Base-by-base conservation (phyloP, 2,113 vertebrate species). In the Microcebus jonahi region DNA sequence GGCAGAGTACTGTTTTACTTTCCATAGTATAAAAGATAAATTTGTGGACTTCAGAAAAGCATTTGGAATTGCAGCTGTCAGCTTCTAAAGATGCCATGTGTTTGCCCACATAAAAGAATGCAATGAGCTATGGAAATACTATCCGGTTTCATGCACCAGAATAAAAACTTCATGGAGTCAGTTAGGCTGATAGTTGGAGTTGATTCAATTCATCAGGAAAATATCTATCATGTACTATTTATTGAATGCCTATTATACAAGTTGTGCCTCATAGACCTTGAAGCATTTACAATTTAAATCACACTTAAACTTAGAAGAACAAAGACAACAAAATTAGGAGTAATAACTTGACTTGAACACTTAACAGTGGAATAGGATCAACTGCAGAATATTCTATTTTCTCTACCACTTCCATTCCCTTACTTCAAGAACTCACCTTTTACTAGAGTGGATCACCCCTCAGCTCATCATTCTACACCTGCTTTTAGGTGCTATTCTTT, bases 61-160 rank as follows among this genome's bases (percentile, higher is more conserved):
- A 96, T 70, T 77, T 75, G 65, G 96, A 97, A 93, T 9, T 92
- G 91, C 97, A 98, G 96, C 97, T 96, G 97, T 97, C 97, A 91
- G 95, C 95, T 96, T 70, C 75, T 71, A 88, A 67, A 94, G 70
- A 96, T 53, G 55, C 97, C 98, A 98, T 80, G 92, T 96, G 97
- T 81, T 96, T 97, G 93, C 96, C 94, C 91, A 95, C 93, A 91
- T 15, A 77, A 65, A 95, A 97, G 97, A 97, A 98, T 97, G 85
- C 86, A 87, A 92, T 82, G 65, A 96, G 97, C 95, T 89, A 68
- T 77, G 94, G 95, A 98, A 98, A 97, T 48, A 96, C 65, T 95
- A 87, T 85, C 92, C 59, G 57, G 97, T 27, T 25, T 71, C 91
- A 82, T 0, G 12, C 96, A 95, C 95, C 71, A 67, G 85, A 73